Evolutionary conservation across 64 coral and sea anemone genomes (phyloP), one percentile per base, ranked within the genome.

Genomic region (Anthopleura sola): DNA sequence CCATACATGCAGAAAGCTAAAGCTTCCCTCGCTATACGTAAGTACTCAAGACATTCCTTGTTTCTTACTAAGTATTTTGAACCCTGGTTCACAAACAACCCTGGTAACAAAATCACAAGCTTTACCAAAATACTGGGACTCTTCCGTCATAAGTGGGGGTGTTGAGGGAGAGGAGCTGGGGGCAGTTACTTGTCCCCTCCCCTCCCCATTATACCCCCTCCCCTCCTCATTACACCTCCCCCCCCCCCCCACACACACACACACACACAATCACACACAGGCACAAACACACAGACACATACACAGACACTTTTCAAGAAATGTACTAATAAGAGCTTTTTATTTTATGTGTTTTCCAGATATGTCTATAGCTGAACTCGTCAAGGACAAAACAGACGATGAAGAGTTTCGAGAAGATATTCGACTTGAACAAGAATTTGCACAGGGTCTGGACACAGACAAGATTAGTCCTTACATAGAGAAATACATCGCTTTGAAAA

Each of bases 401-500:
- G 97, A 99, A 85, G 93, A 89, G 28, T 99, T 99, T 78, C 89
- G 97, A 60, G 97, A 99, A 76, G 80, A 82, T 21, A 94, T 99
- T 55, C 92, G 93, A 20, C 77, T 95, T 33, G 92, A 99, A 80
- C 97, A 99, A 86, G 97, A 99, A 44, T 89, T 99, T 36, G 90
- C 93, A 3, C 93, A 94, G 84, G 97, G 97, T 5, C 32, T 97
- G 29, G 95, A 97, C 60, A 97, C 95, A 14, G 95, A 97, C 33
- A 97, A 97, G 90, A 85, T 97, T 18, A 97, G 81, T 78, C 91
- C 95, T n/a, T 97, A 97, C 82, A 97, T 97, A 50, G 95, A 97
- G 85, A 93, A 97, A 75, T 87, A 88, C 71, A 93, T 97, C 78
- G 95, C 91, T 44, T 57, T 97, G 17, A 97, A 93, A 71, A 97